Evolutionary conservation across 1,140 invertebrate genomes (phyloP).

Genomic region (Aphidius ervi): DNA sequence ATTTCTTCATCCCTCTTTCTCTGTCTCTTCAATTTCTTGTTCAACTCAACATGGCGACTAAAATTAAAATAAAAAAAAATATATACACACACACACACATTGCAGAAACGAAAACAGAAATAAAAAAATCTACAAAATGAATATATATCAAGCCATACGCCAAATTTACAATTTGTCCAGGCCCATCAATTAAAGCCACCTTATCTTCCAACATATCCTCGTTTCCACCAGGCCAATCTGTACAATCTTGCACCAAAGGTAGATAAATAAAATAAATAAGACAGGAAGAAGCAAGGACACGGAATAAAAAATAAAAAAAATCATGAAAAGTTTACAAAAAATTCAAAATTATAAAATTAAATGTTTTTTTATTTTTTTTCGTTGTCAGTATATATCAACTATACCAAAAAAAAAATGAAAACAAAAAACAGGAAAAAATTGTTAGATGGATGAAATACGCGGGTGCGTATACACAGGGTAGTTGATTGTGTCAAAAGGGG

Average conservation of each 20-base stretch:
- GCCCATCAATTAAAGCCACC: conserved; percentile 10
- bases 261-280: conserved; percentile 1
- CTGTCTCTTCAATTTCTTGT: no score
- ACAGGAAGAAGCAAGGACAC: neutral
- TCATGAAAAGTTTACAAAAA: no score
- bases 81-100: no score
- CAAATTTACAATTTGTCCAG: conserved; percentile 14
- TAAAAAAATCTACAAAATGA: no score
- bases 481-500: conserved; percentile 12
- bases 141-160: no score
- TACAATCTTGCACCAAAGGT: conserved; percentile 9
- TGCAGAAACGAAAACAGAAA: no score
- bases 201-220: conserved; percentile 11
- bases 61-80: no score
- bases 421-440: conserved; percentile 7
- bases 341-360: neutral
- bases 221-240: conserved; percentile 4
- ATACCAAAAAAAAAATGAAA: conserved; percentile 7
- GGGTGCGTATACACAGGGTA: neutral
- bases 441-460: no score
- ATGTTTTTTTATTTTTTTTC: neutral
- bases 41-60: no score
- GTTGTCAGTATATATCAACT: conserved; percentile 4
- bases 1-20: no score
- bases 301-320: neutral